Evolutionary conservation across 2,888 invertebrate genomes (phyloP), one percentile per base, ranked within the genome.

Genomic region (Oegoconia quadripuncta): DNA sequence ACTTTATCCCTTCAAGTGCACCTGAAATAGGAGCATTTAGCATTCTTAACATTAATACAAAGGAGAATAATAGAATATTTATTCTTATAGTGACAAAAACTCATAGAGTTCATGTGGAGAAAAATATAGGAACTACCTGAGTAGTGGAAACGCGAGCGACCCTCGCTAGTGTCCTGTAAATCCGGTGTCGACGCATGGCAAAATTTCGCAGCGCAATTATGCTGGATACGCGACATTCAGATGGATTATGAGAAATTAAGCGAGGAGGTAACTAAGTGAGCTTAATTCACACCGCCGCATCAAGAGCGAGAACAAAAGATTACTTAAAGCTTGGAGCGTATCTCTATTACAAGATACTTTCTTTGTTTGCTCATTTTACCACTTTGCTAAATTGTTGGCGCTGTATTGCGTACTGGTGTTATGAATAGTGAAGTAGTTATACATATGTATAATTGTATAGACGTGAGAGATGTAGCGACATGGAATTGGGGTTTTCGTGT

Each of bases 181-280:
- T 34, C 34, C 34, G 26, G 11, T 64, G 31, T 25, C 64, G 53
- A 60, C 65, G 64, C 71, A 67, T 63, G 66, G 65, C 69, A 73
- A 79, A 78, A 79, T 73, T 73, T 67, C 67, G 54, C 68, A 61
- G 74, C 74, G 66, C 75, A 80, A 75, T 79, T 80, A 80, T 73
- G 74, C 72, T 70, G 69, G 69, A 65, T 63, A 71, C 60, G 68
- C 71, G 76, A 74, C 76, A 74, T 74, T 76, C 68, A 62, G 74
- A 79, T 74, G 79, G 80, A 83, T 84, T 81, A 80, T 71, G 71
- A 69, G 73, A 80, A 79, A 80, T 81, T 79, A 81, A 81, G 74
- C 68, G 62, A 44, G 53, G 65, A 66, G 62, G 67, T 67, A 74
- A 75, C 73, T 74, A 73, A 78, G 73, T 72, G 74, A 66, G 70